phyloP scores from a whole-genome alignment of 1,140 invertebrate species.

The Cotesia typhae region DNA sequence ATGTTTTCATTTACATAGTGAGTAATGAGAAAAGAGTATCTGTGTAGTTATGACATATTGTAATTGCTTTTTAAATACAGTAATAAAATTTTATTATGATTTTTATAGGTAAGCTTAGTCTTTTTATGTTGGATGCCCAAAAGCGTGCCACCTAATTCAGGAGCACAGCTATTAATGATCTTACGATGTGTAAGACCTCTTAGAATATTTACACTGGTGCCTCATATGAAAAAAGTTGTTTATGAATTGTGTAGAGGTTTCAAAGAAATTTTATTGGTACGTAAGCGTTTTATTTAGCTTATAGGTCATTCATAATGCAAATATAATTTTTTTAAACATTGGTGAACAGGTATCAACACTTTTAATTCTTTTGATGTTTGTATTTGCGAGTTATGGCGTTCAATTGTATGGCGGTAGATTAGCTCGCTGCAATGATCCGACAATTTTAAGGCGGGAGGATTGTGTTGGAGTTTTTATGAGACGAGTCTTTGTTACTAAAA shows the following conservation, averaged over 20 bases:
- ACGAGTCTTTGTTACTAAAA: conserved; percentile 97
- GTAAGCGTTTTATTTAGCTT: conserved; percentile 40
- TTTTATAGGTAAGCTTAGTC: conserved; percentile 83
- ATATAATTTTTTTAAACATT: neutral
- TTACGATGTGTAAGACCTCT: conserved; percentile 94
- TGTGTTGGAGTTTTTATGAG: conserved; percentile 96
- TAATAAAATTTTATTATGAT: conserved; percentile 20
- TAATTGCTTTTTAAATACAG: neutral
- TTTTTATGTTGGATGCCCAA: conserved; percentile 97
- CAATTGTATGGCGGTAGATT: conserved; percentile 96
- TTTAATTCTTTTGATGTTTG: conserved; percentile 98
- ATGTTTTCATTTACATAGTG: conserved; percentile 98
- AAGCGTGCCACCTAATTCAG: conserved; percentile 89
- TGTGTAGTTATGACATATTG: neutral
- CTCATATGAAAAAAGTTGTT: conserved; percentile 99
- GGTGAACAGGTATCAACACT: conserved; percentile 80
- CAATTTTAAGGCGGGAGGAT: conserved; percentile 81
- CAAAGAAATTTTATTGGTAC: conserved; percentile 96
- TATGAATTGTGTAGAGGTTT: conserved; percentile 99
- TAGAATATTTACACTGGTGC: conserved; percentile 96
- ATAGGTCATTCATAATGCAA: conserved; percentile 10
- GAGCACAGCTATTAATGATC: conserved; percentile 95
- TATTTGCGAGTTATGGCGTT: conserved; percentile 98
- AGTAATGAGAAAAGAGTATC: conserved; percentile 51
- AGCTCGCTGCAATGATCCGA: conserved; percentile 96